Conservation (phyloP, 1,140 invertebrate genomes). For the Drosophila repletoides region DNA sequence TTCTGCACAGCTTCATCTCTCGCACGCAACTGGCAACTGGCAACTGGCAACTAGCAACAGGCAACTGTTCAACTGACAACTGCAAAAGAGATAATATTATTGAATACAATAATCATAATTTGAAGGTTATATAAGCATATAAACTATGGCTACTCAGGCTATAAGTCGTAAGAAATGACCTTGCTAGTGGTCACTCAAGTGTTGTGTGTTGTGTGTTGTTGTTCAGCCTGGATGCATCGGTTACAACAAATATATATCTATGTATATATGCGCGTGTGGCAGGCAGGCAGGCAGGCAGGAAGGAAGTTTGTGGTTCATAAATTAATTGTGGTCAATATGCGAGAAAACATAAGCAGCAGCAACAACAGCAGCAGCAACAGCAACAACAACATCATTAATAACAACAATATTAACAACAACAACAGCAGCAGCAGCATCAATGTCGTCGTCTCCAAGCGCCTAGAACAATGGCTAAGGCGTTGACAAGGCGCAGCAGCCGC, state of each 20-base stretch:
- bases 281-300: constrained; percentile 77
- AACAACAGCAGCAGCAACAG: constrained; percentile 23
- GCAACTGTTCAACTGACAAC: constrained; percentile 28
- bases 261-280: constrained; percentile 58
- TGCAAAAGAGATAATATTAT: constrained; percentile 12
- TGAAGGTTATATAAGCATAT: neutral
- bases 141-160: constrained; percentile 2
- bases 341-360: constrained; percentile 30
- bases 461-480: constrained; percentile 39
- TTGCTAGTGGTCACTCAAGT: constrained; percentile 72
- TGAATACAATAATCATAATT: constrained; percentile 44
- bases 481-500: constrained; percentile 8
- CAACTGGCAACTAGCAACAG: too few relatives aligned
- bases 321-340: constrained; percentile 73
- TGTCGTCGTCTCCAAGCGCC: constrained; percentile 25
- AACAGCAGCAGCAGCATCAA: constrained; percentile 22
- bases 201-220: constrained; percentile 45
- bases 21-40: constrained; percentile 48
- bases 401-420: constrained; percentile 20
- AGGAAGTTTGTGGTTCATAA: constrained; percentile 77
- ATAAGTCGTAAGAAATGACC: constrained; percentile 28
- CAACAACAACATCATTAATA: constrained; percentile 8
- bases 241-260: constrained; percentile 61
- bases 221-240: constrained; percentile 28
- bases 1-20: constrained; percentile 53